Percentiles rank a stretch among this genome's conserved stretches.
phyloP scores from a whole-genome alignment of 37 sponge, comb jelly and placozoan species.

The Halichondria panicea region DNA sequence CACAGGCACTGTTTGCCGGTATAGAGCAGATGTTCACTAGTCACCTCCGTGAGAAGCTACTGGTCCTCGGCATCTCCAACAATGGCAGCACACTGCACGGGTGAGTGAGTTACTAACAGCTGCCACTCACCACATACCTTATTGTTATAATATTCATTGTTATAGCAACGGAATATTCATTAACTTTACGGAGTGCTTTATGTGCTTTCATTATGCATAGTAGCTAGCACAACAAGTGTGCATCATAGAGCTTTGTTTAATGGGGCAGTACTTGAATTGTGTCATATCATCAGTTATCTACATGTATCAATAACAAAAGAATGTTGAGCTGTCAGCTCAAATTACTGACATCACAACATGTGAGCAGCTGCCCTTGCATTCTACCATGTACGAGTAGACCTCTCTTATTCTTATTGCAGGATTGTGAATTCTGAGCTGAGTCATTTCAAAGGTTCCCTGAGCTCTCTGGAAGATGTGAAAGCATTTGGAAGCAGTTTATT shows the following conservation, averaged over 20 bases:
- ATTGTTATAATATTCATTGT: neutral
- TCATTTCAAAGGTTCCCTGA: constrained; percentile 61
- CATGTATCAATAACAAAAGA: too few species aligned
- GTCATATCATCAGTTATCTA: too few species aligned
- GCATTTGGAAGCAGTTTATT: constrained; percentile 73
- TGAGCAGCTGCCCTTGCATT: too few species aligned
- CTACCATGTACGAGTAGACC: too few species aligned
- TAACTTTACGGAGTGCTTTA: neutral
- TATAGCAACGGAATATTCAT: constrained; percentile 1
- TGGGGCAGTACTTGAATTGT: too few species aligned
- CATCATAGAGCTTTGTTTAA: too few species aligned
- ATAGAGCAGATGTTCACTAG: constrained; percentile 59
- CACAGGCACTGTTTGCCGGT: constrained; percentile 58
- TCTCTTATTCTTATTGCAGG: too few species aligned
- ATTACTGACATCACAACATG: too few species aligned
- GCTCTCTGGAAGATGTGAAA: constrained; percentile 65
- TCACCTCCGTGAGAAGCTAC: constrained; percentile 37
- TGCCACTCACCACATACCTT: neutral
- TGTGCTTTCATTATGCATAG: neutral
- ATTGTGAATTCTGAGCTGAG: constrained; percentile 78
- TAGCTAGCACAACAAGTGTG: too few species aligned
- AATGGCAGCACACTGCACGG: constrained; percentile 89
- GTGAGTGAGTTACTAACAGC: constrained; percentile 30
- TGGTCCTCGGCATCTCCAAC: constrained; percentile 61
- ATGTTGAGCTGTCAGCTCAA: too few species aligned